A percentile compares a stretch with the other conserved stretches of the same genome.
These are phyloP conservation scores for Helicoverpa assulta DNA, from an alignment of 2,888 invertebrate genomes.

Conservation along the genomic window DNA sequence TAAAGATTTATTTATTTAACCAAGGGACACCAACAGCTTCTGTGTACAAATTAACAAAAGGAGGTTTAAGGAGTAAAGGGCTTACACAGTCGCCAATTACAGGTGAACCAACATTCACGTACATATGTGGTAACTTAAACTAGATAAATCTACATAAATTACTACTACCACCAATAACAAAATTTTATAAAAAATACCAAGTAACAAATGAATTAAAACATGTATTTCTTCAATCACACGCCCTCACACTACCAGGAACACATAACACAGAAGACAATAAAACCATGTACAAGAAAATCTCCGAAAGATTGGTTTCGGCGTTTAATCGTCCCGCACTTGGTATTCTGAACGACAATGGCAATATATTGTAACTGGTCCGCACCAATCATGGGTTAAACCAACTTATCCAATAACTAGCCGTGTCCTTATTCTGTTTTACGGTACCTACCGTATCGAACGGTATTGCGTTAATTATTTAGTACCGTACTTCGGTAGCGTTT, in stretches of 20 bases:
- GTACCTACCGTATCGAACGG: conserved; percentile 9
- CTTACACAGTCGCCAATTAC: too few relatives aligned
- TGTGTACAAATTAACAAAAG: too few relatives aligned
- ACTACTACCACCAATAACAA: too few relatives aligned
- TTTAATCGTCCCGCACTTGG: conserved; percentile 72
- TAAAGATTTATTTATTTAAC: too few relatives aligned
- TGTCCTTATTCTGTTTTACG: conserved; percentile 68
- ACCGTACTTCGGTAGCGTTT: conserved; percentile 9
- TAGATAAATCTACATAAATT: too few relatives aligned
- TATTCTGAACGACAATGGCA: conserved; percentile 81
- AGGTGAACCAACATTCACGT: too few relatives aligned
- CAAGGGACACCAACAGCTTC: too few relatives aligned
- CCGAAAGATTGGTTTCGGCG: conserved; percentile 55
- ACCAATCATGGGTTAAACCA: conserved; percentile 85
- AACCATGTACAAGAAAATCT: conserved; percentile 53
- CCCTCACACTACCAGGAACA: neutral
- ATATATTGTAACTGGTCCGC: conserved; percentile 83
- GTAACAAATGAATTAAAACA: too few relatives aligned
- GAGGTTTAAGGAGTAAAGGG: too few relatives aligned
- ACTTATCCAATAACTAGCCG: conserved; percentile 82
- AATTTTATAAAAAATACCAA: too few relatives aligned
- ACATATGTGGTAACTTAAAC: too few relatives aligned
- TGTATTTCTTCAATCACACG: neutral
- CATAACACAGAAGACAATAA: conserved; percentile 52
- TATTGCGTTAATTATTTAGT: conserved; percentile 27